Conservation (phyloP, 1,140 invertebrate species). For the Sinella curviseta region DNA sequence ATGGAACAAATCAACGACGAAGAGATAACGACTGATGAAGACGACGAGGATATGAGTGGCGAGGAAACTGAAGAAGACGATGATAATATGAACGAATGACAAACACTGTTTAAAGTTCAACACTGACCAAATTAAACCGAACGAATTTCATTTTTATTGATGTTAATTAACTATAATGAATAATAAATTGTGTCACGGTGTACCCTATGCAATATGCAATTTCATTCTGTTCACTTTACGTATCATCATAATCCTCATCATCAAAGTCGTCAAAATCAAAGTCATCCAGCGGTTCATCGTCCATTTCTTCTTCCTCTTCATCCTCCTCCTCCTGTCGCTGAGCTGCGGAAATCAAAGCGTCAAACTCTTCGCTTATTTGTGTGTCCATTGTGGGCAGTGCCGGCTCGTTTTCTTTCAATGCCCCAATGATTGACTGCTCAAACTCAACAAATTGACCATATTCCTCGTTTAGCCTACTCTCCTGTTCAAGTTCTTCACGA, state of each 20-base stretch:
- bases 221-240: too few species aligned
- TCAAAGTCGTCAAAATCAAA: background rate
- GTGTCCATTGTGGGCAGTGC: conserved; percentile 29
- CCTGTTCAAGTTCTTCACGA: background rate
- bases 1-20: conserved; percentile 69
- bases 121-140: background rate
- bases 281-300: background rate
- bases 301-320: background rate
- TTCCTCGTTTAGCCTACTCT: conserved; percentile 32
- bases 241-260: too few species aligned
- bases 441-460: conserved; percentile 44
- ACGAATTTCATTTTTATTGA: background rate
- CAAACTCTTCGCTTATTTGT: conserved; percentile 38
- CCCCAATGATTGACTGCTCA: conserved; percentile 18
- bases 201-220: too few species aligned
- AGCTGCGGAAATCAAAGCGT: conserved; percentile 28
- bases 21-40: conserved; percentile 77
- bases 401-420: conserved; percentile 39
- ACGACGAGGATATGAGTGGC: conserved; percentile 51
- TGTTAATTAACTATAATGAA: background rate
- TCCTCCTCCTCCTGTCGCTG: conserved; percentile 17
- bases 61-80: conserved; percentile 32
- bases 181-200: background rate
- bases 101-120: background rate
- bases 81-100: conserved; percentile 11